phyloP scores from a whole-genome alignment of 2,113 vertebrate species.

The Chloebia gouldiae region DNA sequence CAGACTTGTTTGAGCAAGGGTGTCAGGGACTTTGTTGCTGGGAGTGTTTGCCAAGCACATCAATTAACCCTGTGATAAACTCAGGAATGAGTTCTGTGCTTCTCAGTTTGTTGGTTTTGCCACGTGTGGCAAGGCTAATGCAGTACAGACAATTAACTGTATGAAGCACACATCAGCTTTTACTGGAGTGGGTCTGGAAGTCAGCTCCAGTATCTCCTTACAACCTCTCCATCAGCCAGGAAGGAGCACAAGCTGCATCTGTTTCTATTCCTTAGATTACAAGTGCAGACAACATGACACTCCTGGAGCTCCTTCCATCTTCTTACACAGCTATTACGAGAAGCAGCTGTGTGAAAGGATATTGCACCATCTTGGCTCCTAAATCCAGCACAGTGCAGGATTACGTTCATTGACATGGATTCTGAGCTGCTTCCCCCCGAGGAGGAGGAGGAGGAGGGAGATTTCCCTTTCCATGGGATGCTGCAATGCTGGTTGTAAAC shows the following conservation, averaged over 20 bases:
- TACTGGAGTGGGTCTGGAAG: neutral
- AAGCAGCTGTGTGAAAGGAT: slow-evolving; percentile 11
- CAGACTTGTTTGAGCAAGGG: neutral
- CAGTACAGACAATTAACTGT: neutral
- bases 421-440: neutral
- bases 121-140: neutral
- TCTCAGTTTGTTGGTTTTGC: neutral
- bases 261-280: slow-evolving; percentile 33
- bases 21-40: neutral
- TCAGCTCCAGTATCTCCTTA: neutral
- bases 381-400: neutral
- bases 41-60: neutral
- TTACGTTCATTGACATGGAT: slow-evolving; percentile 24
- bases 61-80: neutral
- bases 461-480: neutral
- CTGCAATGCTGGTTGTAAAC: slow-evolving; percentile 24
- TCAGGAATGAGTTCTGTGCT: neutral
- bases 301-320: slow-evolving; percentile 4
- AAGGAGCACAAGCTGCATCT: neutral
- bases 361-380: slow-evolving; percentile 9
- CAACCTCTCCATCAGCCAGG: neutral
- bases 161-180: neutral
- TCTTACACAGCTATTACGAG: neutral
- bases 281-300: neutral
- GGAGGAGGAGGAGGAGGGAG: slow-evolving; percentile 1